A percentile compares a stretch with the other conserved stretches of the same genome.
These are phyloP conservation scores for Rhamphomyia laevipes DNA, from an alignment of 2,888 invertebrate genomes.

Conservation along the genomic window DNA sequence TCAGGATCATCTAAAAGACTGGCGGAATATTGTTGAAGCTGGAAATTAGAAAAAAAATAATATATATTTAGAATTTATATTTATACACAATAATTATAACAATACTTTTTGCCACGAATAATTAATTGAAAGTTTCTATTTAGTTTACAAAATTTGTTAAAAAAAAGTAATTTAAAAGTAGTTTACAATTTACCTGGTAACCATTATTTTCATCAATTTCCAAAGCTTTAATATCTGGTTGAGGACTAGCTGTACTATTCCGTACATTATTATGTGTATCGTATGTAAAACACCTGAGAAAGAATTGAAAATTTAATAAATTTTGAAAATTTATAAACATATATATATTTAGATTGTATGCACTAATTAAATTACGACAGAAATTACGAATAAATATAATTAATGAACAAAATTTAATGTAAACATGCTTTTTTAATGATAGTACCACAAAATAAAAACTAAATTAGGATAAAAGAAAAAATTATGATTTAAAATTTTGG, in stretches of 20 bases:
- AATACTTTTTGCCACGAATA: too few relatives aligned
- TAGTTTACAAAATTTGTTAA: background rate
- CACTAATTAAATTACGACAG: too few relatives aligned
- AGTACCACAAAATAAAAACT: too few relatives aligned
- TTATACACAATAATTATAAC: background rate
- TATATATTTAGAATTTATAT: background rate
- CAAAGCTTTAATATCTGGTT: conserved; percentile 29
- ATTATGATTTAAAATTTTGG: too few relatives aligned
- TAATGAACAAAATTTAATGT: too few relatives aligned
- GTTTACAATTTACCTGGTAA: conserved; percentile 20
- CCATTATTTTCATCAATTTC: conserved; percentile 29
- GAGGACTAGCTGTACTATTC: conserved; percentile 31
- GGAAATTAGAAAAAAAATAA: conserved; percentile 4
- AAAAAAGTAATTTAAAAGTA: background rate
- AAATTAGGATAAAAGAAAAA: too few relatives aligned
- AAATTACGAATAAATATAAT: too few relatives aligned
- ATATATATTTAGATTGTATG: background rate
- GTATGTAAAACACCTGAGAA: conserved; percentile 32
- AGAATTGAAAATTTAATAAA: too few relatives aligned
- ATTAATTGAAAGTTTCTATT: too few relatives aligned
- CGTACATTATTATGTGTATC: conserved; percentile 27
- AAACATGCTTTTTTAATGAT: too few relatives aligned
- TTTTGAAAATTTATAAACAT: too few relatives aligned
- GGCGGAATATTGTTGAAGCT: conserved; percentile 57
- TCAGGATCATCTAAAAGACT: conserved; percentile 89